Evolutionary conservation across 2,888 invertebrate species (phyloP).

Genomic region (Pediacus dermestoides): DNA sequence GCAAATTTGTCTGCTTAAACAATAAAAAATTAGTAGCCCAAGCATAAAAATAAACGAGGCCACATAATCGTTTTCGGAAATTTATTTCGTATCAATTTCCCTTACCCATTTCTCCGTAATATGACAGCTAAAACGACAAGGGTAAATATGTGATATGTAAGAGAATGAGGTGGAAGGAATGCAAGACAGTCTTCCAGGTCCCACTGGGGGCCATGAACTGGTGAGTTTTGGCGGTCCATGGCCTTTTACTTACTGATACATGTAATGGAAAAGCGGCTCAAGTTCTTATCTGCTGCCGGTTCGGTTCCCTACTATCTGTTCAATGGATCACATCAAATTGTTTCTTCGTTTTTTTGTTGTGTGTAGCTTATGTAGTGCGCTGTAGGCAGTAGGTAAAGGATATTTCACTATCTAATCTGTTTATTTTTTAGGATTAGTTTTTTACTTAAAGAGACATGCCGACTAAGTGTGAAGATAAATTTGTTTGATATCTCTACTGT

Average conservation of each 20-base stretch:
- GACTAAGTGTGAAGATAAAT: too few species aligned
- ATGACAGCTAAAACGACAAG: conserved; percentile 14
- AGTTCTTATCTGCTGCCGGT: conserved; percentile 22
- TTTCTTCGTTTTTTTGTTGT: conserved; percentile 17
- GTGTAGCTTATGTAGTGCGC: conserved; percentile 20
- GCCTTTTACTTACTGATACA: conserved; percentile 11
- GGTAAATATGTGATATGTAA: conserved; percentile 15
- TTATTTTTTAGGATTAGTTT: conserved; percentile 18
- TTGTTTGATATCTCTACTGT: too few species aligned
- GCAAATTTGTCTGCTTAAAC: too few species aligned
- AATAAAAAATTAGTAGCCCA: too few species aligned
- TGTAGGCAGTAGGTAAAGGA: too few species aligned
- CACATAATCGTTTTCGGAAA: too few species aligned
- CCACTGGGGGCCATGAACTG: conserved; percentile 12
- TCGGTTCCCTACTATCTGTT: conserved; percentile 26
- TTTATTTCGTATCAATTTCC: conserved; percentile 11
- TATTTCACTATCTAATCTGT: conserved; percentile 25
- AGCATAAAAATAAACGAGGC: too few species aligned
- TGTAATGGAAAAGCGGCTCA: conserved; percentile 16
- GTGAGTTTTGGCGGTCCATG: conserved; percentile 7
- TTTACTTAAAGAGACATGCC: conserved; percentile 10
- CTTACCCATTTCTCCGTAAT: conserved; percentile 14
- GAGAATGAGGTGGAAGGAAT: conserved; percentile 16
- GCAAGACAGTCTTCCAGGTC: conserved; percentile 9
- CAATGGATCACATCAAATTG: conserved; percentile 32